Evolutionary conservation across 2,888 invertebrate species (phyloP), one percentile per base, ranked within the genome.

Genomic region (Calameuta idolon): DNA sequence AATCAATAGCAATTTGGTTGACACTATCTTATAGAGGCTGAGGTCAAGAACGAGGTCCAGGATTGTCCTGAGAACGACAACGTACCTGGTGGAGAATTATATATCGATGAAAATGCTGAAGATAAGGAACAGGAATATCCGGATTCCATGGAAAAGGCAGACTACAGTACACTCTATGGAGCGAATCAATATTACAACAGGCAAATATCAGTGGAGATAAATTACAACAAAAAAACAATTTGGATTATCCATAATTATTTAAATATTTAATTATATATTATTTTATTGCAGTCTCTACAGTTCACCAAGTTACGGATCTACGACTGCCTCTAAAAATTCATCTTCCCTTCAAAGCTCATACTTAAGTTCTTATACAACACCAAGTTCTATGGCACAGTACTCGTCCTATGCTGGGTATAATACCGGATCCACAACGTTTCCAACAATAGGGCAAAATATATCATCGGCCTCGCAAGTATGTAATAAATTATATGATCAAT

Each of bases 21-120:
- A 40, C 15, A 15, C 4, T 15, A 15, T 81, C 79, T 81, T 80
- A 12, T 79, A 91, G 91, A 90, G 79, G 82, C 91, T 69, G 91
- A 91, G 85, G 91, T 91, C 79, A 91, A 91, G 79, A 91, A 91
- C 83, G 91, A 91, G 81, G 88, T 91, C 55, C 90, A 91, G 80
- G 91, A 91, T 75, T 90, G 91, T 78, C 85, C 91, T n/a, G 91
- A 91, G 79, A 89, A 83, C 76, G 91, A 91, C 40, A 90, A 88
- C 81, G 90, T 91, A 12, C 89, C 90, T 11, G 85, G 89, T n/a
- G 88, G 89, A 34, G 91, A 91, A 78, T 81, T 91, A 35, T 91
- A 91, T 81, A 91, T 91, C 80, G 91, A 91, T 79, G 91, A 91
- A 80, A 91, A 89, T 83, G 89, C 89, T 33, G 90, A 91, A 76